Evolutionary conservation across 1,140 invertebrate genomes (phyloP), one percentile per base, ranked within the genome.

Genomic region (Hermetia illucens): DNA sequence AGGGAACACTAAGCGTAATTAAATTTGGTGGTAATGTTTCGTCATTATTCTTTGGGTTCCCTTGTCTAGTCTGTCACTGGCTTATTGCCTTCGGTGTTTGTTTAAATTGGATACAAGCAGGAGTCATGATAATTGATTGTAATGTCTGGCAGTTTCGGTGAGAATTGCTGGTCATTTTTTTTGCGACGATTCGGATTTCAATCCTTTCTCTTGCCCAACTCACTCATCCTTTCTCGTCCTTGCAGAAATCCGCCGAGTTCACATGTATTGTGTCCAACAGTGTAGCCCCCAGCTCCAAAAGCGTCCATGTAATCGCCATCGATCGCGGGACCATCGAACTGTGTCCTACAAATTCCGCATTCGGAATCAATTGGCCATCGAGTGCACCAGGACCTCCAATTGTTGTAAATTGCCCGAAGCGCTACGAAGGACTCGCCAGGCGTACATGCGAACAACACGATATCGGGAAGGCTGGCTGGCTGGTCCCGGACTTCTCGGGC

Each of bases 401-500:
- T 12, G 47, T 74, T 8, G 54, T 70, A 13, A 67, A 72, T 17
- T 79, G 77, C 42, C 76, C 76, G 12, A 48, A 57, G 32, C 54
- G 69, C 48, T 63, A 59, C 50, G 41, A 64, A 13, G 66, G 63
- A 3, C 60, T 60, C 25, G 68, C 69, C 2, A 55, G 61, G 2
- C 62, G 75, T 30, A 57, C 65, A 4, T 77, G 75, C 44, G 63
- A 64, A 19, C 66, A 75, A 47, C 65, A 63, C n/a, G 70, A 72
- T 46, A 59, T 65, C 1, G 64, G 63, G 9, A 72, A 70, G 21
- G 71, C 78, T 1, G 70, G 72, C 40, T 86, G 82, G 82, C 66
- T 71, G 30, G 56, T 69, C 18, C 77, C 82, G 3, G 79, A 85
- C 52, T 84, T 82, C 49, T 79, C 78, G 2, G 61, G 64, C 9